A percentile compares a stretch with the other conserved stretches of the same genome.
Evolutionary conservation across 2,888 invertebrate species (phyloP).

Genomic region (Metopia argyrocephala): DNA sequence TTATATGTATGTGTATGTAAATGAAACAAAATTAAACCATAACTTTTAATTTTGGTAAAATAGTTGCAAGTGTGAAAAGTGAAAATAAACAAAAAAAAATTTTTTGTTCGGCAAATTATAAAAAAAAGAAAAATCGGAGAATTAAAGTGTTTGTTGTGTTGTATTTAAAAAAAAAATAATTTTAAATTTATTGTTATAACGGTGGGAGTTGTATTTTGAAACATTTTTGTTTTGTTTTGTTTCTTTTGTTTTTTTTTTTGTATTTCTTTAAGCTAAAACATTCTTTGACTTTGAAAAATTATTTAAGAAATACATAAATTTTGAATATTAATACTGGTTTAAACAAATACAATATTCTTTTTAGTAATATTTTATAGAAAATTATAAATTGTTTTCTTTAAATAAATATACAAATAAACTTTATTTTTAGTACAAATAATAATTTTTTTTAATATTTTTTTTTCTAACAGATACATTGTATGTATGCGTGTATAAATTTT

Average conservation of each 20-base stretch:
- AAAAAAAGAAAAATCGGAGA: neutral
- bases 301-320: conserved; percentile 10
- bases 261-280: neutral
- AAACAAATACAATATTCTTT: neutral
- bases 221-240: neutral
- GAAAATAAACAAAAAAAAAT: neutral
- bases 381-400: neutral
- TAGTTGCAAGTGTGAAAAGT: no score
- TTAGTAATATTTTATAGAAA: conserved; percentile 1
- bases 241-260: neutral
- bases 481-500: neutral
- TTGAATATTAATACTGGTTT: neutral
- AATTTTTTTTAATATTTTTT: neutral
- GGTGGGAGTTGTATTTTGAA: conserved; percentile 42
- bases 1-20: no score
- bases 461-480: no score
- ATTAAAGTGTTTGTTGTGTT: neutral
- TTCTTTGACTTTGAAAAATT: neutral
- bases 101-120: conserved; percentile 25
- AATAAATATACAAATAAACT: neutral
- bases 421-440: neutral
- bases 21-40: no score
- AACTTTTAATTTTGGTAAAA: no score
- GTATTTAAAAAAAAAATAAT: conserved; percentile 2
- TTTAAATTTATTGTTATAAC: conserved; percentile 19